Evolutionary conservation across 2,797 vertebrate species (phyloP).

Genomic region (Anguilla anguilla): DNA sequence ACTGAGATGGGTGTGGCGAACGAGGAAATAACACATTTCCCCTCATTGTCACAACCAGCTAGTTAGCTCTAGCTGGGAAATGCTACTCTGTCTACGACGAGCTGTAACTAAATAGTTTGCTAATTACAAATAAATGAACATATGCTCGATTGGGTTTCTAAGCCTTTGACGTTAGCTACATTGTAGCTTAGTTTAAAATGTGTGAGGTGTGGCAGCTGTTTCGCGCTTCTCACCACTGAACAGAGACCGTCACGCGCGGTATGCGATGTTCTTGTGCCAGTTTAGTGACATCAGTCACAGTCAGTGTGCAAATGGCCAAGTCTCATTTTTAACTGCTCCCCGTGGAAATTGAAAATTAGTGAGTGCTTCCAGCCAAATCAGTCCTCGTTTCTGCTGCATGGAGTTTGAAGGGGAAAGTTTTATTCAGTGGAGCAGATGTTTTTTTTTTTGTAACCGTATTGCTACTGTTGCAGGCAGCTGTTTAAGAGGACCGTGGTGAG

Average conservation of each 20-base stretch:
- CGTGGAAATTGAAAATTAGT: constrained; percentile 10
- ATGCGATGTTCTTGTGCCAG: neutral
- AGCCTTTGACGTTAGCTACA: neutral
- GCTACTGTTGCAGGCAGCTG: neutral
- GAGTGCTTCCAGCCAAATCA: neutral
- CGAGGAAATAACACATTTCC: constrained; percentile 45
- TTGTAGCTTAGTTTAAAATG: neutral
- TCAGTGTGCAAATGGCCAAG: neutral
- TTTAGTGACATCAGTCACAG: neutral
- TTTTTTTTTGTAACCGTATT: neutral
- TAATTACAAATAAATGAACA: neutral
- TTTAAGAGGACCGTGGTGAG: too few relatives aligned
- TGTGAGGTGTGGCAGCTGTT: neutral
- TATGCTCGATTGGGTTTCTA: neutral
- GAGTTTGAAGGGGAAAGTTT: neutral
- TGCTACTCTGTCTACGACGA: neutral
- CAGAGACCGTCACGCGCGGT: neutral
- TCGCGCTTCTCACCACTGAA: neutral
- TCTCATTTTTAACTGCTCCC: neutral
- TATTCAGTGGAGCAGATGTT: neutral
- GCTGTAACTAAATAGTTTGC: neutral
- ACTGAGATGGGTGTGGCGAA: constrained; percentile 46
- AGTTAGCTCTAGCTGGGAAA: neutral
- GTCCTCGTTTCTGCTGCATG: neutral
- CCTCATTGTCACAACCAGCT: neutral